Evolutionary conservation across 2,113 vertebrate species (phyloP), one percentile per base, ranked within the genome.

Genomic region (Cebidichthys violaceus): DNA sequence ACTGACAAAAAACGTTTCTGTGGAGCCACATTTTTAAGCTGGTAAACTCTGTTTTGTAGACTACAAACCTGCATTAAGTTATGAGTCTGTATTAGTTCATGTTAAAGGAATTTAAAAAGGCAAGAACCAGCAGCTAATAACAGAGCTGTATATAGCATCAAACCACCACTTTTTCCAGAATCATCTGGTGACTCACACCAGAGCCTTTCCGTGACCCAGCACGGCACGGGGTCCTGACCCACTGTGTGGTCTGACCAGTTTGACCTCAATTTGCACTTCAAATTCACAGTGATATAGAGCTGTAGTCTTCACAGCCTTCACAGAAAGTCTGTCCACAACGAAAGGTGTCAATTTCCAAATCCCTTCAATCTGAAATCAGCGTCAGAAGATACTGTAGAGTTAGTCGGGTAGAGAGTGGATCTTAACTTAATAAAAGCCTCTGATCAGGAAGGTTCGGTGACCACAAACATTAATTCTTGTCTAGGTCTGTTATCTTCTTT

Each of bases 201-300:
- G 64, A 66, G 64, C 41, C 61, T 70, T 83, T 82, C 74, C 85
- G 81, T 89, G 77, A 87, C 72, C 80, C 68, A 43, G 18, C n/a
- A 31, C n/a, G n/a, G 55, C 77, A 5, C 15, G 20, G 11, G 71
- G 71, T 69, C 81, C 57, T 57, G 71, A 77, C 81, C 81, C 33
- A 5, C 50, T 55, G 82, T 75, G 72, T 69, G 83, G 77, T 84
- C 72, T 33, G 33, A 71, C 43, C 74, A 55, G 35, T 37, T 37
- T 75, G 70, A 87, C 82, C 85, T 82, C 74, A 86, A 86, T 84
- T 83, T 75, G 80, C 77, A 81, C 82, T 85, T 88, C 61, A 88
- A 39, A 61, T 75, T 75, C 67, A 61, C 27, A 65, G 31, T 52
- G 37, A 77, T 68, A 57, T 31, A 27, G 6, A 9, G 17, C 45